A percentile compares a stretch with the other conserved stretches of the same genome.
Conservation (phyloP, 1,140 invertebrate species). For the Glossosoma conforme region DNA sequence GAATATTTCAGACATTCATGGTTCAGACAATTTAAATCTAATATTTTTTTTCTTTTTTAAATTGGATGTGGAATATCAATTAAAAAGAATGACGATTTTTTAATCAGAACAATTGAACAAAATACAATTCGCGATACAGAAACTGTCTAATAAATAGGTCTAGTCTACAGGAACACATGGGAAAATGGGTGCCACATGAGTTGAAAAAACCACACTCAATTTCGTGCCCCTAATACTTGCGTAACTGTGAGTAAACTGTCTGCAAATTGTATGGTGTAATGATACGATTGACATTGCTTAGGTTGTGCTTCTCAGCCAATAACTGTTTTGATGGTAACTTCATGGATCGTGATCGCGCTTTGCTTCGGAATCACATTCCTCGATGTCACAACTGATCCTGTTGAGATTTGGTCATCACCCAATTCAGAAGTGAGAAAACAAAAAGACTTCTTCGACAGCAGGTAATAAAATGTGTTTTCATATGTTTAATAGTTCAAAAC, state of each 20-base stretch:
- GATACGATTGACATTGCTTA: conserved; percentile 46
- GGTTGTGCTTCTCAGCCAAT: conserved; percentile 58
- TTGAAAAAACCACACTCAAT: background rate
- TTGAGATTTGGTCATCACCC: conserved; percentile 80
- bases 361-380: conserved; percentile 59
- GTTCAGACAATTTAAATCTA: too few relatives aligned
- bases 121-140: too few relatives aligned
- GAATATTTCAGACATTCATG: too few relatives aligned
- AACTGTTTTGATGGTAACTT: conserved; percentile 50
- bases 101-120: too few relatives aligned
- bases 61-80: too few relatives aligned
- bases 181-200: background rate
- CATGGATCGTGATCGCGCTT: conserved; percentile 51
- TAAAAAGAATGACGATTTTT: too few relatives aligned
- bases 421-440: conserved; percentile 64
- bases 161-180: too few relatives aligned
- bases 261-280: conserved; percentile 47
- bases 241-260: conserved; percentile 34
- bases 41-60: too few relatives aligned
- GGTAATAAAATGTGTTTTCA: conserved; percentile 15
- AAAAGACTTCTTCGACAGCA: conserved; percentile 72
- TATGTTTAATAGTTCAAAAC: too few relatives aligned
- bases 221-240: conserved; percentile 15
- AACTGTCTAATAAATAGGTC: too few relatives aligned
- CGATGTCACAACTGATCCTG: conserved; percentile 72